phyloP scores from a whole-genome alignment of 2,797 vertebrate species.

The Mus minutoides region DNA sequence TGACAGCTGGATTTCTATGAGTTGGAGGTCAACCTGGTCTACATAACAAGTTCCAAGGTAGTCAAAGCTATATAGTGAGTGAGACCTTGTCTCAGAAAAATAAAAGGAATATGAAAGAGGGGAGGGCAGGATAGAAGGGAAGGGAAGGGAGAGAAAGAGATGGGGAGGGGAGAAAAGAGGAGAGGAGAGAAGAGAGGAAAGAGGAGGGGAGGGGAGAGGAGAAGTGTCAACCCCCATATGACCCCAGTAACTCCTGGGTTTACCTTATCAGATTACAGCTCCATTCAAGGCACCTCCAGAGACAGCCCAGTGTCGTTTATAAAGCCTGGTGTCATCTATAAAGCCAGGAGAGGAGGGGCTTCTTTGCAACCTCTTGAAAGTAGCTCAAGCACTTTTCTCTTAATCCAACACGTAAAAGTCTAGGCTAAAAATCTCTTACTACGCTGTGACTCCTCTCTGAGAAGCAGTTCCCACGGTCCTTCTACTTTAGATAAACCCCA shows the following conservation, averaged over 20 bases:
- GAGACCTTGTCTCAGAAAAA: background rate
- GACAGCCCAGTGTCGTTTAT: background rate
- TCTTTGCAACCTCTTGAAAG: no score
- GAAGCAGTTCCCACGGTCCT: background rate
- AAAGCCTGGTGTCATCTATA: no score
- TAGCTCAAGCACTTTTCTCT: background rate
- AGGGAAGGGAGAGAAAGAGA: no score
- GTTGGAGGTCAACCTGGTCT: background rate
- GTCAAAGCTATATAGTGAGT: background rate
- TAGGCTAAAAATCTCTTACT: background rate
- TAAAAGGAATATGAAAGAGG: background rate
- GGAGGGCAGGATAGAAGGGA: background rate
- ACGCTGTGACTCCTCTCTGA: background rate
- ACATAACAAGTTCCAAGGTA: background rate
- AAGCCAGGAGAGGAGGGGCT: background rate
- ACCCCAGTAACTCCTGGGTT: background rate
- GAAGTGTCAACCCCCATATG: background rate
- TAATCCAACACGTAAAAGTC: background rate
- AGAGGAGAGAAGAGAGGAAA: background rate
- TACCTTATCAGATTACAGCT: background rate
- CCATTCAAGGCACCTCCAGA: background rate
- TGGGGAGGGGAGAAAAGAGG: no score
- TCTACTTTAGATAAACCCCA: background rate
- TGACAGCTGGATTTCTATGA: background rate
- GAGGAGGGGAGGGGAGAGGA: rapidly evolving